These are phyloP conservation scores for Toxostoma redivivum DNA, from an alignment of 2,113 vertebrate genomes.

Conservation along the genomic window DNA sequence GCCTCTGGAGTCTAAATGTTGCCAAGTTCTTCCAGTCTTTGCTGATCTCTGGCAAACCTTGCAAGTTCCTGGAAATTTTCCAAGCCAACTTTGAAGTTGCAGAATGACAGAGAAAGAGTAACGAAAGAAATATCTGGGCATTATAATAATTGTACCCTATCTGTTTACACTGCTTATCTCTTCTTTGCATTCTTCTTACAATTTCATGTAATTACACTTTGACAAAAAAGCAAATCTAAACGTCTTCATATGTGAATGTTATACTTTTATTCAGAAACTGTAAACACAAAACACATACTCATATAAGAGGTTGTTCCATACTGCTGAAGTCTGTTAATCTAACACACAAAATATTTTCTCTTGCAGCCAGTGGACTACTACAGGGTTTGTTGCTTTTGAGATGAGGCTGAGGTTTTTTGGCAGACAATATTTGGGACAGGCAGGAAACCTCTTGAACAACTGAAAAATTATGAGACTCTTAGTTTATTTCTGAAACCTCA, in stretches of 20 bases:
- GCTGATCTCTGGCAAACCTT: background rate
- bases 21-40: background rate
- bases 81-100: background rate
- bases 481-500: background rate
- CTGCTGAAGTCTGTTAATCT: background rate
- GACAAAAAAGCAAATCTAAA: background rate
- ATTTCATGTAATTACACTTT: background rate
- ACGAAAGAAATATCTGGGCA: background rate
- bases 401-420: background rate
- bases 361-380: background rate
- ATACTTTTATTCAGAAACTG: background rate
- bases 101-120: background rate
- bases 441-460: rapidly evolving
- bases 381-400: background rate
- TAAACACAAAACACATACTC: background rate
- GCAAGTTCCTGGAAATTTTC: background rate
- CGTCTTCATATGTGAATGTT: background rate
- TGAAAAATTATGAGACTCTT: background rate
- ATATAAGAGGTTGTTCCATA: background rate
- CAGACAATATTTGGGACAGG: background rate
- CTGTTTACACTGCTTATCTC: background rate
- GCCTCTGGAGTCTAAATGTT: background rate
- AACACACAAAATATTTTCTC: background rate
- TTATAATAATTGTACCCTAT: background rate
- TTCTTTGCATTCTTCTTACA: background rate